phyloP scores from a whole-genome alignment of 2,888 invertebrate species.

The Thymelicus acteon region DNA sequence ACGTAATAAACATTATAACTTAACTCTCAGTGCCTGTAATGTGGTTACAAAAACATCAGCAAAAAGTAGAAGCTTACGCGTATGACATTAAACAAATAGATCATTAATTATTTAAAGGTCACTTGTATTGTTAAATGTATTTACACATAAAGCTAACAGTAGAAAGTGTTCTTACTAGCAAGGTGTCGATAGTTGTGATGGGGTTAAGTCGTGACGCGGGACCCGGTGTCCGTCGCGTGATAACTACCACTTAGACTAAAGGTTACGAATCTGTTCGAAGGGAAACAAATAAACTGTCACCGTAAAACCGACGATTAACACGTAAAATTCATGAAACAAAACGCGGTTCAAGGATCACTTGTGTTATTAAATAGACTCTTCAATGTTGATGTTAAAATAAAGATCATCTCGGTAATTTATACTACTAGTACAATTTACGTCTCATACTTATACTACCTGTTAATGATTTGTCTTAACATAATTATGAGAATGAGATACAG shows the following conservation, averaged over 20 bases:
- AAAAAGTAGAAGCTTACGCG: too few relatives aligned
- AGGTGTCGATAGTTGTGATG: slow-evolving; percentile 44
- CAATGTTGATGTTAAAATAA: background rate
- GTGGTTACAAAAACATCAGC: too few relatives aligned
- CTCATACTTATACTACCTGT: too few relatives aligned
- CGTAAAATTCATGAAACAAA: slow-evolving; percentile 8
- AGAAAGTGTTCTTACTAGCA: slow-evolving; percentile 29
- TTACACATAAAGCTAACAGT: slow-evolving; percentile 8
- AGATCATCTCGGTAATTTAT: background rate
- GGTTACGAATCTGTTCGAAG: slow-evolving; percentile 34
- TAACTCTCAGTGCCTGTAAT: too few relatives aligned
- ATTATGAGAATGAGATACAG: too few relatives aligned
- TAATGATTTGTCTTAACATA: too few relatives aligned
- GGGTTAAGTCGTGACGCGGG: slow-evolving; percentile 54
- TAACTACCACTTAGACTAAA: slow-evolving; percentile 34
- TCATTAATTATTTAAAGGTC: background rate
- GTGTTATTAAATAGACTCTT: background rate
- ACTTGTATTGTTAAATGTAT: background rate
- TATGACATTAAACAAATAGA: background rate
- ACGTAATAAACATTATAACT: too few relatives aligned
- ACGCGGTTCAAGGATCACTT: background rate
- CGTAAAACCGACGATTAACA: slow-evolving; percentile 19
- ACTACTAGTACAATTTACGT: too few relatives aligned
- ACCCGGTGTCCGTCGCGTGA: slow-evolving; percentile 42
- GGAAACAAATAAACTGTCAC: slow-evolving; percentile 34